A percentile compares a stretch with the other conserved stretches of the same genome.
These are phyloP conservation scores for Julus scanicus DNA, from an alignment of 2,888 invertebrate genomes.

Conservation along the genomic window DNA sequence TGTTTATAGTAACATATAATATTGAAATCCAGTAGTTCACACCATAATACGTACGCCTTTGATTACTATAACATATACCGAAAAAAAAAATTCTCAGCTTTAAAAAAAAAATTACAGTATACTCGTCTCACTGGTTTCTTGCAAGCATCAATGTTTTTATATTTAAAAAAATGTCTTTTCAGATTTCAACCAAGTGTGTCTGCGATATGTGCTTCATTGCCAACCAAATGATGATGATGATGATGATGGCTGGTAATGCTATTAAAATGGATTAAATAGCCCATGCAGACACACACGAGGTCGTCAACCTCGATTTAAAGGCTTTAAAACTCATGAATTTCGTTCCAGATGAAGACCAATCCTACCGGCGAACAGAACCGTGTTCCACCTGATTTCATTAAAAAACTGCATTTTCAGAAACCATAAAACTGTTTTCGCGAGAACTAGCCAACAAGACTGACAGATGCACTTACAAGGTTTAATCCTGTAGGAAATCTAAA, in stretches of 20 bases:
- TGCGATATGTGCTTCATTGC: constrained; percentile 26
- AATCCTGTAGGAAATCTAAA: constrained; percentile 30
- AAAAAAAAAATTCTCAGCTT: not conserved
- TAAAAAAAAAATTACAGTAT: not conserved
- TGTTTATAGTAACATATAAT: no score
- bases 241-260: constrained; percentile 13
- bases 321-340: constrained; percentile 29
- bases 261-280: constrained; percentile 31
- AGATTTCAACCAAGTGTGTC: constrained; percentile 5
- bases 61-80: not conserved
- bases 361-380: not conserved
- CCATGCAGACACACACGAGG: constrained; percentile 24
- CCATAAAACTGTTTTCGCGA: not conserved
- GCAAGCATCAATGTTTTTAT: not conserved
- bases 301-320: constrained; percentile 12
- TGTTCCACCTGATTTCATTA: not conserved
- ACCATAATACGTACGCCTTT: not conserved
- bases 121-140: not conserved
- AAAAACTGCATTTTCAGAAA: not conserved
- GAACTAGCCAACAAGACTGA: not conserved
- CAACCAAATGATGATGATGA: constrained; percentile 4
- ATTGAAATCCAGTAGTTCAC: not conserved
- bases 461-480: constrained; percentile 14
- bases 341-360: not conserved
- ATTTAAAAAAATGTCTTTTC: not conserved